Conservation (phyloP, 2,113 vertebrate genomes). For the Muntiacus muntjak region DNA sequence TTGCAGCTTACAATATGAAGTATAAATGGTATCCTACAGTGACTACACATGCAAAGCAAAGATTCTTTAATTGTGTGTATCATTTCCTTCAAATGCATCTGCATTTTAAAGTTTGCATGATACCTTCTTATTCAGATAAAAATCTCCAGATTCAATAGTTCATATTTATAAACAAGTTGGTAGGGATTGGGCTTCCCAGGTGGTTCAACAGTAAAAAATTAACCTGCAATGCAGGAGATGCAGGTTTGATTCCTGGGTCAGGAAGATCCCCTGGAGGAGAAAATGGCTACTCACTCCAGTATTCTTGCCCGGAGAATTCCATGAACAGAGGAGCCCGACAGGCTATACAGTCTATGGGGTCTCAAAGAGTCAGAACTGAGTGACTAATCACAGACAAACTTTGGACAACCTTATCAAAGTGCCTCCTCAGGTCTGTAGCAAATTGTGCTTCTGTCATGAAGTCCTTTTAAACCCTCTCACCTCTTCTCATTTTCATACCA, state of each 20-base stretch:
- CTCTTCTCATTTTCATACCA: not conserved
- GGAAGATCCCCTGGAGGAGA: not conserved
- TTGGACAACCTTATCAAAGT: not conserved
- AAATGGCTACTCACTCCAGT: not conserved
- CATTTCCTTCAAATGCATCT: not conserved
- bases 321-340: not conserved
- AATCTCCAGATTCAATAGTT: not conserved
- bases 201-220: not conserved
- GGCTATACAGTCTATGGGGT: not conserved
- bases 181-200: not conserved
- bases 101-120: not conserved
- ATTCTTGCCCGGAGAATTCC: not conserved
- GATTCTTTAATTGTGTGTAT: not conserved
- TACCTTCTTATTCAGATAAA: not conserved
- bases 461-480: not conserved
- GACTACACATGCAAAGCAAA: constrained; percentile 1
- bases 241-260: not conserved
- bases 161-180: not conserved
- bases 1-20: constrained; percentile 9
- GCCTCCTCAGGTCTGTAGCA: not conserved
- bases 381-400: not conserved
- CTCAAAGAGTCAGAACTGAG: not conserved
- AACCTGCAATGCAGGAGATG: not conserved
- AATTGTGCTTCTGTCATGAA: not conserved
- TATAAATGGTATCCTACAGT: constrained; percentile 3